These are phyloP conservation scores for Silurus aristotelis DNA, from an alignment of 2,797 vertebrate genomes.

Conservation along the genomic window DNA sequence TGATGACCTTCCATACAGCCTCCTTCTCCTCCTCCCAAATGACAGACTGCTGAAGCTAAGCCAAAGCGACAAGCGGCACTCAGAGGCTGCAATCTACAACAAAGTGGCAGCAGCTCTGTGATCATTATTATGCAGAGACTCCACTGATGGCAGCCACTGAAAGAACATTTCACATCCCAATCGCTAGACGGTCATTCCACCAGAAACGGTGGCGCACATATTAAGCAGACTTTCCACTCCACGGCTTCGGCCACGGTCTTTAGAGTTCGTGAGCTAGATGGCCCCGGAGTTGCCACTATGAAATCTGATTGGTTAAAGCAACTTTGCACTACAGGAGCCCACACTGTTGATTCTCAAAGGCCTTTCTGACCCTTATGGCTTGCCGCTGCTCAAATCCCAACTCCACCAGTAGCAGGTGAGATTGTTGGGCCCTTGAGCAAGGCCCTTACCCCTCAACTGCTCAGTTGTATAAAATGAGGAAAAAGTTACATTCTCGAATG, in stretches of 20 bases:
- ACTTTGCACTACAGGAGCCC: no score
- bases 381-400: no score
- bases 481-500: no score
- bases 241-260: no score
- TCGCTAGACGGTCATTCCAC: neutral
- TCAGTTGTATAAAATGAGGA: no score
- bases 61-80: slow-evolving; percentile 39
- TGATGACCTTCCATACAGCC: slow-evolving; percentile 44
- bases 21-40: slow-evolving; percentile 31
- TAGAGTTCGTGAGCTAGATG: neutral
- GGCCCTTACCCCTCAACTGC: no score
- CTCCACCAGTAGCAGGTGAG: no score
- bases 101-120: neutral
- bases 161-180: neutral
- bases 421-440: no score
- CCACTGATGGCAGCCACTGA: neutral
- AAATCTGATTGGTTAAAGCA: no score
- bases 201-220: neutral
- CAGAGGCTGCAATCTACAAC: slow-evolving; percentile 7
- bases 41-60: slow-evolving; percentile 40
- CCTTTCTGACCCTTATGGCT: no score
- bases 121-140: neutral
- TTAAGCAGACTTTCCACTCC: neutral
- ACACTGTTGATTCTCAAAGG: no score
- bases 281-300: no score